Percentiles rank a stretch among this genome's conserved stretches.
These are phyloP conservation scores for Drosophila birchii DNA, from an alignment of 2,888 invertebrate genomes.

Conservation along the genomic window DNA sequence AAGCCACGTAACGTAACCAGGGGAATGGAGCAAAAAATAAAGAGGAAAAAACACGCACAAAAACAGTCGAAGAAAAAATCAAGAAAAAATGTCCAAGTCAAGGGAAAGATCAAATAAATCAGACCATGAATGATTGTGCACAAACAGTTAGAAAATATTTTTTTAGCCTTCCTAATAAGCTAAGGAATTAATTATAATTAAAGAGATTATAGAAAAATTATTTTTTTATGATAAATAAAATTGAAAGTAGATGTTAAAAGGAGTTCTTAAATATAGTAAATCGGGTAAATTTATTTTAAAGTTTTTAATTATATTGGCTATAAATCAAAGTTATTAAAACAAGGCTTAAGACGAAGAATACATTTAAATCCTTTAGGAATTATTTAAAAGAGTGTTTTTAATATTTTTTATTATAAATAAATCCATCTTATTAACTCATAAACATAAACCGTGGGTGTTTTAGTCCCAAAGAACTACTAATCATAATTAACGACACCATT, in stretches of 20 bases:
- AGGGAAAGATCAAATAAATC: neutral
- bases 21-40: constrained; percentile 5
- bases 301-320: neutral
- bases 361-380: neutral
- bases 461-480: neutral
- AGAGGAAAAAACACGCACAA: neutral
- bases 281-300: no score
- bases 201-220: neutral
- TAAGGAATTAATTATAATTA: neutral
- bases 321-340: neutral
- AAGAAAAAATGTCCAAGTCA: constrained; percentile 8
- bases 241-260: neutral
- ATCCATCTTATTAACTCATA: neutral
- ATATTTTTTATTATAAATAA: neutral
- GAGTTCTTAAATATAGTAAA: neutral
- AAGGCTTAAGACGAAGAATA: neutral
- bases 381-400: neutral
- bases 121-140: constrained; percentile 26
- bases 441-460: neutral
- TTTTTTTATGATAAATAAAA: neutral
- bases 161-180: neutral
- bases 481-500: constrained; percentile 6
- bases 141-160: neutral
- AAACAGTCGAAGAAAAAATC: constrained; percentile 7
- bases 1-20: constrained; percentile 62